Evolutionary conservation across 1,140 invertebrate genomes (phyloP), one percentile per base, ranked within the genome.

Genomic region (Pectinophora gossypiella): DNA sequence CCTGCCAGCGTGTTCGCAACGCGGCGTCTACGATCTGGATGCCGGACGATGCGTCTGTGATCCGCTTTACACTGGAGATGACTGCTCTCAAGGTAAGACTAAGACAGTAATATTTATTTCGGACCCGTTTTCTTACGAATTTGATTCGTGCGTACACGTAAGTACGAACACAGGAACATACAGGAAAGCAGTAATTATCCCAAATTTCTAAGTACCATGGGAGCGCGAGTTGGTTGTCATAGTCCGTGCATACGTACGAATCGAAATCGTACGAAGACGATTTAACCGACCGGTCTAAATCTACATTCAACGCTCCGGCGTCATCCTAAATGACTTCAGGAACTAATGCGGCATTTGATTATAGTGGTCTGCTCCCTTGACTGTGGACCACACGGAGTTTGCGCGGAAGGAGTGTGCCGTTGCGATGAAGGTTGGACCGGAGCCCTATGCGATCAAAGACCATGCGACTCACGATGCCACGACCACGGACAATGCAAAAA

Each of bases 401-500:
- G 97, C 76, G 94, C 96, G 56, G 93, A 94, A 60, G 95, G 96
- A 19, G 92, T 93, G 49, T 99, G 98, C 87, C 92, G 92, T 19
- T 99, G 98, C 75, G 92, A 96, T 50, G 89, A 92, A 19, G 97
- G 97, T 48, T 99, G 97, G 96, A 96, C 93, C 0, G 97, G 97
- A 19, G 90, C 94, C 40, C 91, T 94, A 43, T 99, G 98, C 80
- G 96, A 98, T 81, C 93, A 95, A 70, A 89, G 95, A 55, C 94
- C 95, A 10, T 98, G 97, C 84, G 95, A 97, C 74, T 77, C 91
- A n/a, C 93, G 98, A 48, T 98, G 97, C 77, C 92, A 93, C n/a
- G 95, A 97, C 64, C 96, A 97, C 71, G 98, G 98, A 0, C 95
- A 97, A 79, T 99, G 98, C 86, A 94, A 96, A 75, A 99, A 99